A percentile compares a stretch with the other conserved stretches of the same genome.
Conservation (phyloP, 2,113 vertebrate genomes). For the Oxyura jamaicensis region DNA sequence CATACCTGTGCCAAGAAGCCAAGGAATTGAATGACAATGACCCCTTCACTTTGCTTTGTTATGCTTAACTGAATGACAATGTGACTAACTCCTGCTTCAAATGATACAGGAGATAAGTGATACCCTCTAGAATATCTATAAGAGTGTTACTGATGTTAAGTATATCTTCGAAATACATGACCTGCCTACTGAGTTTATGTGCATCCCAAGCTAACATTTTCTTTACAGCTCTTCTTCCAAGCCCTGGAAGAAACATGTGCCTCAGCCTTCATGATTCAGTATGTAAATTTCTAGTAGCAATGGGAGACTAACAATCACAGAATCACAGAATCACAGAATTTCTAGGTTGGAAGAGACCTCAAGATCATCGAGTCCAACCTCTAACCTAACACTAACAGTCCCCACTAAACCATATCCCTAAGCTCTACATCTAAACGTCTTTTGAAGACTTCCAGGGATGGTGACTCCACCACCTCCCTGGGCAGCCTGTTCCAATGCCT, state of each 20-base stretch:
- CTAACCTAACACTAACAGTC: no score
- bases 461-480: no score
- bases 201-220: background rate
- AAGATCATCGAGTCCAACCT: no score
- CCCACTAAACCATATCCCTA: no score
- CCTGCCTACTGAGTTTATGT: background rate
- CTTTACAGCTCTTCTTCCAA: background rate
- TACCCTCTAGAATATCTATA: background rate
- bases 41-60: background rate
- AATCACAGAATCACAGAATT: no score
- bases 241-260: background rate
- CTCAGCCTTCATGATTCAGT: background rate
- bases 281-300: background rate
- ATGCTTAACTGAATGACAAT: slow-evolving; percentile 23
- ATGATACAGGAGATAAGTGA: background rate
- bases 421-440: no score
- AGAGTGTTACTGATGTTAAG: background rate
- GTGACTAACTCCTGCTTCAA: background rate
- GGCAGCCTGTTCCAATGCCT: no score
- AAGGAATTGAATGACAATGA: background rate
- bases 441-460: no score
- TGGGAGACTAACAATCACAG: no score
- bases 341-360: no score
- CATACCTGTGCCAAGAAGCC: background rate
- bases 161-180: background rate